Evolutionary conservation across 2,797 vertebrate genomes (phyloP).

Genomic region (Dipus sagitta): DNA sequence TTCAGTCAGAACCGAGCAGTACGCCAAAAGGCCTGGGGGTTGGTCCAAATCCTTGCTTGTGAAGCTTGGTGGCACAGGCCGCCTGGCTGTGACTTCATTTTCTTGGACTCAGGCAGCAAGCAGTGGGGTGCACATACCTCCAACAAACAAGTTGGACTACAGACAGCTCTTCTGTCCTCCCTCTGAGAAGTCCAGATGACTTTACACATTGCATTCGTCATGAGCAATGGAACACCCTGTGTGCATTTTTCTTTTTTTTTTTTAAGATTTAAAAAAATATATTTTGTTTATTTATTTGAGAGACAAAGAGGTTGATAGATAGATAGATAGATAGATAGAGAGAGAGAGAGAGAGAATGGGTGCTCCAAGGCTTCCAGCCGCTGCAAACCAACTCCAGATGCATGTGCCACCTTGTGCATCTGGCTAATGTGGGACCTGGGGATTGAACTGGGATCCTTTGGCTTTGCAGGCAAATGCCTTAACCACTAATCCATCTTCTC

Average conservation of each 20-base stretch:
- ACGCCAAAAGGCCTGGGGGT: neutral
- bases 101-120: neutral
- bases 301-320: too few relatives aligned
- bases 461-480: too few relatives aligned
- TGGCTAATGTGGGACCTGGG: too few relatives aligned
- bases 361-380: too few relatives aligned
- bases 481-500: too few relatives aligned
- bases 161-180: neutral
- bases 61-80: slow-evolving; percentile 38
- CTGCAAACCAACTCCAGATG: too few relatives aligned
- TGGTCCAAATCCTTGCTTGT: neutral
- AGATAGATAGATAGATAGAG: too few relatives aligned
- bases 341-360: too few relatives aligned
- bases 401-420: too few relatives aligned
- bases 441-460: too few relatives aligned
- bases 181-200: neutral
- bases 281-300: too few relatives aligned
- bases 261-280: neutral
- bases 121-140: neutral
- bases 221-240: neutral
- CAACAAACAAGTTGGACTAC: neutral
- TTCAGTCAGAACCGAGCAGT: neutral
- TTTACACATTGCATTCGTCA: neutral
- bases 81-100: slow-evolving; percentile 20
- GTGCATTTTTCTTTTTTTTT: neutral